Base-by-base conservation (phyloP, 2,888 invertebrate species). In the Drosophila limbata region DNA sequence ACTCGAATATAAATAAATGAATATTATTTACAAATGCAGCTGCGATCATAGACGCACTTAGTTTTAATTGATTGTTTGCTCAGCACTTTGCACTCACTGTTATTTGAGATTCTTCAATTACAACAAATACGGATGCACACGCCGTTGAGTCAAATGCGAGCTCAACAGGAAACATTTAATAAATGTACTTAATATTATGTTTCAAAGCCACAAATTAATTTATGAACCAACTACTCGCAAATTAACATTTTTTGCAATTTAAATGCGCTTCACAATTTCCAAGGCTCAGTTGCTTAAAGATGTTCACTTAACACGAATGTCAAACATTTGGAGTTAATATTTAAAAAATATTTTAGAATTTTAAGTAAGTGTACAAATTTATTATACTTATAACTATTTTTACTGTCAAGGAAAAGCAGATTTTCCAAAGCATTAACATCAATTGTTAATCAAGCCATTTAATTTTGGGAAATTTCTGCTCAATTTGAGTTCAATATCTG, bases 151-250 rank as follows among this genome's bases (percentile, higher is more conserved):
- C n/a, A 52, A 56, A 39, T 5, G 44, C 44, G 47, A 39, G 48
- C 35, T 40, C 44, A 50, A 69, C 77, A 69, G 75, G 75, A 76
- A 76, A 55, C 50, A 15, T 15, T 17, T 42, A 66, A 55, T 79
- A 52, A 73, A 73, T 44, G 8, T 56, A 31, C 33, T 21, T n/a
- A 50, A 62, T 74, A 75, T 61, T 35, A 28, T 39, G 28, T 61
- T 56, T 33, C 66, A 44, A 47, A 33, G 56, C 13, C 31, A 9
- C 9, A 40, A 21, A 47, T 45, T 28, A 57, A 44, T 50, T 35
- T 1, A 10, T 25, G 2, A 15, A 17, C 15, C 5, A 37, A 8
- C 31, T 8, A 15, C 33, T 21, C 17, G 3, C 8, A 5, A 13
- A 67, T 9, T 35, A 35, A 1, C 5, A 13, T 28, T 47, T 21